Conservation (phyloP, 2,888 invertebrate species). For the Alloplasta piceator region DNA sequence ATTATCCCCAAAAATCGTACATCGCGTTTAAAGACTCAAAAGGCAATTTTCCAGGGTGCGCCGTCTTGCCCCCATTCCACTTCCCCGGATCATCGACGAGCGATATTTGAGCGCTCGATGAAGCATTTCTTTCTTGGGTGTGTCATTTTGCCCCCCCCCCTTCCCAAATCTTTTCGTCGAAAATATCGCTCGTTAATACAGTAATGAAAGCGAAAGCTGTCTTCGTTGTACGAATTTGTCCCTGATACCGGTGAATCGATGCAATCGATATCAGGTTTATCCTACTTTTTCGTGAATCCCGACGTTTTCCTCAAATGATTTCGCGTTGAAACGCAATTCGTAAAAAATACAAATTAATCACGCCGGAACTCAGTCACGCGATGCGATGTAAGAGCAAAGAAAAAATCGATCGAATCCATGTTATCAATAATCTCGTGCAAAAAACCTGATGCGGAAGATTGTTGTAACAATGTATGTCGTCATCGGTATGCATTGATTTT, state of each 20-base stretch:
- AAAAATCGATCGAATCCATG: not conserved
- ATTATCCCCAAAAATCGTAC: too few species aligned
- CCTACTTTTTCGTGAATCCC: constrained; percentile 29
- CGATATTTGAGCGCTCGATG: too few species aligned
- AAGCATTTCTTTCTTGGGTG: too few species aligned
- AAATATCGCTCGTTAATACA: too few species aligned
- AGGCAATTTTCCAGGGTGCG: too few species aligned
- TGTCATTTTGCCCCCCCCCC: too few species aligned
- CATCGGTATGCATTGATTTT: too few species aligned
- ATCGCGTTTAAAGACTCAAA: too few species aligned
- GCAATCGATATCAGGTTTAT: constrained; percentile 49
- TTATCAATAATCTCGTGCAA: constrained; percentile 29
- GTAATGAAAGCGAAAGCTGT: not conserved
- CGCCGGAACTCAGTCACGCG: not conserved
- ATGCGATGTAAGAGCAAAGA: not conserved
- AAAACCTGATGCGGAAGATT: constrained; percentile 13
- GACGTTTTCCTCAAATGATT: not conserved
- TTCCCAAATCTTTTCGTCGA: too few species aligned
- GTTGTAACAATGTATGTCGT: not conserved
- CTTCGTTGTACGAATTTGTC: constrained; percentile 12
- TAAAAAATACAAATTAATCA: not conserved
- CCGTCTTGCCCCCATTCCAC: too few species aligned
- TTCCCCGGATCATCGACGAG: too few species aligned
- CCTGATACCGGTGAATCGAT: constrained; percentile 2
- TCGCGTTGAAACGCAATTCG: not conserved